Base-by-base conservation (phyloP, 92 coral and sea anemone species). In the Phymanthus crucifer region DNA sequence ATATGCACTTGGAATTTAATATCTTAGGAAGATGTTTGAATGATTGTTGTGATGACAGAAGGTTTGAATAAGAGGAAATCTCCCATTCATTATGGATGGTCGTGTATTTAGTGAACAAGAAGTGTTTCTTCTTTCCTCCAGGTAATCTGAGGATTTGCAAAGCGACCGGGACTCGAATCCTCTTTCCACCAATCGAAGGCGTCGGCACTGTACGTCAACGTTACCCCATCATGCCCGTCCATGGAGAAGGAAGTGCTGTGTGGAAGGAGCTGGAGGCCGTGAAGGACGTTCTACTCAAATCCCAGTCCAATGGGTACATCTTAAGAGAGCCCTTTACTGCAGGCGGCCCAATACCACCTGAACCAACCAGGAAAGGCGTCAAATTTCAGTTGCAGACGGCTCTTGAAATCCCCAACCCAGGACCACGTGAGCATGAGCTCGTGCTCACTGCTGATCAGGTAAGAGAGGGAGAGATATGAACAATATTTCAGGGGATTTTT, bases 191-290 rank as follows among this genome's bases (percentile, higher is more conserved):
- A 4, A 88, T 88, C n/a, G 58, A 52, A 4, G 92, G 87, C 4
- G 73, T 89, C 35, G 92, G 82, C 14, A 52, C 57, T n/a, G 56
- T 85, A 32, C 83, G 92, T 4, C 89, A 89, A 58, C 82, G 87
- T 19, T 92, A 92, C 70, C 97, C 97, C 72, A 93, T 93, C 54
- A 79, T 87, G n/a, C n/a, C n/a, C n/a, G n/a, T n/a, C n/a, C n/a
- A n/a, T n/a, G n/a, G n/a, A n/a, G n/a, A n/a, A n/a, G n/a, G n/a
- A n/a, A n/a, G n/a, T n/a, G n/a, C n/a, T n/a, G n/a, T n/a, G n/a
- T 92, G 97, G 97, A 92, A 90, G 78, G 97, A 92, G 52, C 79
- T 92, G n/a, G 92, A 92, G 47, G 97, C 97, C 3, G 52, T 87
- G 8, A 90, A 90, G 64, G 97, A 92, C 40, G 34, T 92, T 34